Base-by-base conservation (phyloP, 2,888 invertebrate genomes). In the Alitta virens region DNA sequence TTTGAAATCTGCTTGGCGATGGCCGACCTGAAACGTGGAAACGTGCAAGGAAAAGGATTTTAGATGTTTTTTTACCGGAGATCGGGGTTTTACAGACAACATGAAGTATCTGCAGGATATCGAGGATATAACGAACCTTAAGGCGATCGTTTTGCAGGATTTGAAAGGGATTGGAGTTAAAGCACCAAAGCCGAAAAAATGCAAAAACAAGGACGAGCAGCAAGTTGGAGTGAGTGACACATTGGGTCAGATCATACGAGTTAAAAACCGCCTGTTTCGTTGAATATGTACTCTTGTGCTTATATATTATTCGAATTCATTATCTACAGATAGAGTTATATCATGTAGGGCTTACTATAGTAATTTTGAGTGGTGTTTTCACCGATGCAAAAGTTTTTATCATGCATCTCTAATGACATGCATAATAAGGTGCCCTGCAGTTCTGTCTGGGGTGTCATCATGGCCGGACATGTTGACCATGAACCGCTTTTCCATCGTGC, bases 111-210 rank as follows among this genome's bases (percentile, higher is more conserved):
- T 79, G 18, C 71, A 71, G 63, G 68, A 66, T 57, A 66, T 78
- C 49, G 77, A 76, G 50, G 74, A 74, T 64, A 56, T 70, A 12
- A 71, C 67, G 38, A 74, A 72, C 63, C 65, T 79, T 18, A 65
- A 72, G 62, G 69, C 72, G 16, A 60, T 77, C 14, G 71, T 77
- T 21, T 70, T 73, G 23, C 71, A 74, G 53, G 78, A 79, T 69
- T 65, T 79, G 33, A 72, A 75, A 62, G 75, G 77, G 55, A 54
- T 75, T 0, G 78, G 79, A 7, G 70, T 79, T 25, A 78, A 78
- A 68, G 70, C 76, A 18, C 78, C 78, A 14, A 78, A 78, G 66
- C 58, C 60, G 14, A 76, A 76, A 66, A 78, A 77, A 61, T 54
- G 68, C 21, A 77, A 75, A 65, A 74, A 38, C 14, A 54, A 61